phyloP scores from a whole-genome alignment of 2,113 vertebrate genomes.

The Sigmodon hispidus region DNA sequence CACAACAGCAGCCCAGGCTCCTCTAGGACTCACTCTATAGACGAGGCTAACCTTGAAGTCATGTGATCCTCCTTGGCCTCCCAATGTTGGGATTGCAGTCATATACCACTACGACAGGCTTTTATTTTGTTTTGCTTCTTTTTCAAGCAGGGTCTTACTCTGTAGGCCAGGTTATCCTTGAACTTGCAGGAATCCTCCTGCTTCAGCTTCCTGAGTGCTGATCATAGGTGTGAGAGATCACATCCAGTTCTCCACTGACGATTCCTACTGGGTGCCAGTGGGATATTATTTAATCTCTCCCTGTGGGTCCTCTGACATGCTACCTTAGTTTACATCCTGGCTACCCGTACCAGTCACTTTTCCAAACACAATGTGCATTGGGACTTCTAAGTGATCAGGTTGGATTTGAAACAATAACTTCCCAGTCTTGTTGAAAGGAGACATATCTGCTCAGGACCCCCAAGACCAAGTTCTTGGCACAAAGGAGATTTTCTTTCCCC shows the following conservation, averaged over 20 bases:
- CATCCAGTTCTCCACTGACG: not conserved
- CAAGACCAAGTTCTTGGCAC: not conserved
- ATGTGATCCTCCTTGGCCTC: not conserved
- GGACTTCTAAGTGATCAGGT: not conserved
- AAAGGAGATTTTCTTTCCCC: not conserved
- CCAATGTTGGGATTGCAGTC: not conserved
- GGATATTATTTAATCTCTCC: not conserved
- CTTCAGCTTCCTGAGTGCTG: not conserved
- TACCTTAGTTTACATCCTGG: not conserved
- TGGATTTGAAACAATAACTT: not conserved
- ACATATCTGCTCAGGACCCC: not conserved
- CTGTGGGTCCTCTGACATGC: not conserved
- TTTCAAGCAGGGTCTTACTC: not conserved
- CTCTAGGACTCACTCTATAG: not conserved
- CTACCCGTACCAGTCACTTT: not conserved
- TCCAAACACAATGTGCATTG: not conserved
- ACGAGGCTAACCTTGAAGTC: not conserved
- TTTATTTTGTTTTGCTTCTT: not conserved
- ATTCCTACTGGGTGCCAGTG: not conserved
- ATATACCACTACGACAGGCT: not conserved
- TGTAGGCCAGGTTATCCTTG: not conserved
- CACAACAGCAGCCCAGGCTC: not conserved
- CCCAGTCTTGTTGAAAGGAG: not conserved
- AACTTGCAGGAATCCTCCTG: not conserved
- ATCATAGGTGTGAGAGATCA: not conserved